Conservation (phyloP, 2,888 invertebrate species). For the Drosophila bunnanda region DNA sequence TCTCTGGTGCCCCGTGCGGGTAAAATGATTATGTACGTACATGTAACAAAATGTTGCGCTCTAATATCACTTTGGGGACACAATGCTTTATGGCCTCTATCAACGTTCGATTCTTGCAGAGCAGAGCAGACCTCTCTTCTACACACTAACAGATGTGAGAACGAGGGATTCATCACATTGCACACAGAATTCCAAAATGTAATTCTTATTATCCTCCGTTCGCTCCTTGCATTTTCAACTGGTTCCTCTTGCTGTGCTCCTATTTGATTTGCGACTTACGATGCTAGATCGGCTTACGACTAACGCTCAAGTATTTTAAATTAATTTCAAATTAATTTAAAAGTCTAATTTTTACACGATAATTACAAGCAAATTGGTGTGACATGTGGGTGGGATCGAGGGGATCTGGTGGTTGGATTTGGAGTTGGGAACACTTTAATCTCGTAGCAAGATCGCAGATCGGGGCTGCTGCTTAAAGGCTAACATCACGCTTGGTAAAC, state of each 20-base stretch:
- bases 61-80: slow-evolving; percentile 69
- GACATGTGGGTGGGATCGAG: background rate
- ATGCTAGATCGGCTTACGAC: slow-evolving; percentile 38
- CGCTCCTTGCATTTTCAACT: slow-evolving; percentile 40
- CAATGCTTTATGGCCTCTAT: slow-evolving; percentile 72
- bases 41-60: slow-evolving; percentile 67
- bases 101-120: slow-evolving; percentile 53
- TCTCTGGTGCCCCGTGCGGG: slow-evolving; percentile 57
- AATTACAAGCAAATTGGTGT: slow-evolving; percentile 38
- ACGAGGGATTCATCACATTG: slow-evolving; percentile 59
- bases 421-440: slow-evolving; percentile 61
- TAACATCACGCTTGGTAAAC: slow-evolving; percentile 74
- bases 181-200: slow-evolving; percentile 57
- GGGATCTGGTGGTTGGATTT: background rate
- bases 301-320: slow-evolving; percentile 59
- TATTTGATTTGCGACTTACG: slow-evolving; percentile 25
- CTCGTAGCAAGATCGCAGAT: slow-evolving; percentile 75
- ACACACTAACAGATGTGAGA: slow-evolving; percentile 25
- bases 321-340: slow-evolving; percentile 78
- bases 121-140: slow-evolving; percentile 9
- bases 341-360: slow-evolving; percentile 68
- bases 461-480: slow-evolving; percentile 68
- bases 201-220: slow-evolving; percentile 14
- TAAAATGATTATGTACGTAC: slow-evolving; percentile 60
- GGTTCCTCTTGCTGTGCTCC: slow-evolving; percentile 49